These are phyloP conservation scores for Mixornis gularis DNA, from an alignment of 2,113 vertebrate genomes.

Conservation along the genomic window DNA sequence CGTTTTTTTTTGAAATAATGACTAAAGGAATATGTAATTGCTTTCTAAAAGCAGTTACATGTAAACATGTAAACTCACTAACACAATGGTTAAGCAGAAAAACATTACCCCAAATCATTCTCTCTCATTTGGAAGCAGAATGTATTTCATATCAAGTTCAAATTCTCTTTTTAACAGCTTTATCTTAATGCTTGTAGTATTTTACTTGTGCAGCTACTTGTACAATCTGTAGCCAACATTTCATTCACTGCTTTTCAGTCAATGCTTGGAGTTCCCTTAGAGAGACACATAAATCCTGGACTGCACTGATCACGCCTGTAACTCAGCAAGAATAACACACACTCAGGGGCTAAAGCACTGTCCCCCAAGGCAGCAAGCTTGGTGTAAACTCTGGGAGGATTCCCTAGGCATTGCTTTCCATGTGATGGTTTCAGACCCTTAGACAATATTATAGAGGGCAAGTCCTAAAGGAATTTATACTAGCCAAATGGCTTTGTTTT, in stretches of 20 bases:
- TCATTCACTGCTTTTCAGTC: neutral
- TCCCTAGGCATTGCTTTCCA: neutral
- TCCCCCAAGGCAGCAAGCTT: neutral
- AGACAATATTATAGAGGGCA: neutral
- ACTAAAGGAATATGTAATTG: neutral
- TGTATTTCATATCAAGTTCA: neutral
- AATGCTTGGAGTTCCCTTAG: neutral
- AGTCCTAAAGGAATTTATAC: neutral
- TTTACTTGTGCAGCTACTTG: neutral
- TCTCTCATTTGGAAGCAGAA: neutral
- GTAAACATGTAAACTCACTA: neutral
- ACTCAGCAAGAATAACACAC: neutral
- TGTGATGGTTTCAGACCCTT: neutral
- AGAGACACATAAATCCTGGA: neutral
- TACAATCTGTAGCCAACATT: neutral
- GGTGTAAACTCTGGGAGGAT: neutral
- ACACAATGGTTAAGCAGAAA: neutral
- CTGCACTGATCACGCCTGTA: neutral
- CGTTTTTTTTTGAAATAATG: neutral
- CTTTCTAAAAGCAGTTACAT: neutral
- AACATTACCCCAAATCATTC: neutral
- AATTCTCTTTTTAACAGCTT: neutral
- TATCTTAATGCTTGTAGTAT: neutral
- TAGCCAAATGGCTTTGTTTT: neutral
- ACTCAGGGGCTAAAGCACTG: neutral